Conservation (phyloP, 2,888 invertebrate species). For the Eucera pruinosa region DNA sequence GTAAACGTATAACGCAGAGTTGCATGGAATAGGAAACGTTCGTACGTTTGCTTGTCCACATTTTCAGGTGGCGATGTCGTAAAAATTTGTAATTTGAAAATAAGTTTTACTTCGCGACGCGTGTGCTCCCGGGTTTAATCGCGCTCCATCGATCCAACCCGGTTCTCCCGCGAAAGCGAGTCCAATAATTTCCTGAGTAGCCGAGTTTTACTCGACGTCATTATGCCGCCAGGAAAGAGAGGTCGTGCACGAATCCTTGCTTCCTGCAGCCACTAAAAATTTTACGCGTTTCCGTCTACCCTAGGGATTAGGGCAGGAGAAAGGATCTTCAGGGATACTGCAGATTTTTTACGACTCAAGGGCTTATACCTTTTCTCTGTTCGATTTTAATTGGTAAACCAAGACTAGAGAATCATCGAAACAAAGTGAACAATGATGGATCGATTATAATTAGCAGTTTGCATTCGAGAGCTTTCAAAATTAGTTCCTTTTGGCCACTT, state of each 20-base stretch:
- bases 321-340: background rate
- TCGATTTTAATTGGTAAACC: conserved; percentile 26
- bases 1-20: too few species aligned
- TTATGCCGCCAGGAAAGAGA: conserved; percentile 15
- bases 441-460: too few species aligned
- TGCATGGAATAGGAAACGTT: too few species aligned
- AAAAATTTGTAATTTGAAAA: too few species aligned
- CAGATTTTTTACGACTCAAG: conserved; percentile 22
- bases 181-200: conserved; percentile 34
- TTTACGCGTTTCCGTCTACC: conserved; percentile 20
- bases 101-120: too few species aligned
- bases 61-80: too few species aligned
- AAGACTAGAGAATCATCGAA: too few species aligned
- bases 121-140: too few species aligned
- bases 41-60: too few species aligned
- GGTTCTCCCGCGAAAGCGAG: conserved; percentile 31
- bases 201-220: conserved; percentile 12
- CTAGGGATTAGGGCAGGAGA: conserved; percentile 3
- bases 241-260: conserved; percentile 17
- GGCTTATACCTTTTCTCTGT: background rate
- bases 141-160: conserved; percentile 56
- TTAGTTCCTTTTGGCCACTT: too few species aligned
- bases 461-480: too few species aligned
- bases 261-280: conserved; percentile 25
- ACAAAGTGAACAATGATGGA: too few species aligned